These are phyloP conservation scores for Yponomeuta cagnagella DNA, from an alignment of 2,888 invertebrate genomes.

Conservation along the genomic window DNA sequence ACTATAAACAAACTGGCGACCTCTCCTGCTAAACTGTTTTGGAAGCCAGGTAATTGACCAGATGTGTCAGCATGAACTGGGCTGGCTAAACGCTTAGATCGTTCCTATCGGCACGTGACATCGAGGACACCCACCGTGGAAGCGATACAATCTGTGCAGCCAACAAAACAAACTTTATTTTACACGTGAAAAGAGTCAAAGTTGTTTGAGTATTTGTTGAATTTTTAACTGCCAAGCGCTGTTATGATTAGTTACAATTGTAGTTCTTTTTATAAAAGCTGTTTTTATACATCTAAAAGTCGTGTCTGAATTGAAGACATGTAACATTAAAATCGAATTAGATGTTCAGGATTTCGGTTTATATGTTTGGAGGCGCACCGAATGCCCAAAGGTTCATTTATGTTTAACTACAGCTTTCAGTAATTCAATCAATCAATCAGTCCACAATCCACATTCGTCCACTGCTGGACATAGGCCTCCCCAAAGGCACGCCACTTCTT, in stretches of 20 bases:
- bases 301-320: no score
- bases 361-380: no score
- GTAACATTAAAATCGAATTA: no score
- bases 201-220: background rate
- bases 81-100: background rate
- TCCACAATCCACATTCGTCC: no score
- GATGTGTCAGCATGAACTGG: background rate
- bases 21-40: background rate
- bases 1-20: background rate
- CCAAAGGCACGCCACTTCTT: no score
- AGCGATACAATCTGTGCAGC: background rate
- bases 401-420: no score
- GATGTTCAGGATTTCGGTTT: background rate
- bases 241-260: background rate
- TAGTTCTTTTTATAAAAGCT: background rate
- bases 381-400: no score
- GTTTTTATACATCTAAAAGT: background rate
- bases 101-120: constrained; percentile 4
- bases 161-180: background rate
- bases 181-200: background rate
- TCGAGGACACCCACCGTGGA: constrained; percentile 4
- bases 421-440: no score
- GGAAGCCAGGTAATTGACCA: background rate
- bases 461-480: no score
- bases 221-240: background rate